Base-by-base conservation (phyloP, 1,140 invertebrate genomes). In the Nasonia longicornis region DNA sequence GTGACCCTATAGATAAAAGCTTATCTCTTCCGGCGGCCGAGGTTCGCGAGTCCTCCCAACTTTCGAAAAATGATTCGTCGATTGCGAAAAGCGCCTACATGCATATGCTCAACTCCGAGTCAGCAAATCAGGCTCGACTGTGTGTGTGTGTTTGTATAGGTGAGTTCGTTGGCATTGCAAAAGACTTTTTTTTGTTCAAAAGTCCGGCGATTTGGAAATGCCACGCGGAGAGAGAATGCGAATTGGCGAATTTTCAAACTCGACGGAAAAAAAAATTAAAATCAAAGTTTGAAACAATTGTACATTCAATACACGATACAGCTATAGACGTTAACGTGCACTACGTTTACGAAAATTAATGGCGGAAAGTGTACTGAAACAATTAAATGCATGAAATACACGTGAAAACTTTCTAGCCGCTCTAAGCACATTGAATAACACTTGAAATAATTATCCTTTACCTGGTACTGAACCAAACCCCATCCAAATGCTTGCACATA, bases 401-500 rank as follows among this genome's bases (percentile, higher is more conserved):
- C 1, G 29, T n/a, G 29, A 66, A 72, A 74, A 74, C 58, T 66
- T 80, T 80, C 78, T 74, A 80, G 52, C 14, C 22, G 11, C 8
- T 35, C 38, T 22, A 52, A 75, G 11, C 16, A 66, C 73, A 77
- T 76, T 29, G 8, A 81, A 71, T 35, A 81, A 81, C 69, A 66
- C 8, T 67, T 73, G n/a, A 70, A 16, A 66, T 31, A 14, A 35
- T 73, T 73, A n/a, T 78, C 72, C 45, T 79, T 83, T 83, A 87
- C 86, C 85, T 86, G 79, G 58, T 70, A 73, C 16, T 67, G 42
- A 83, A 71, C 42, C 12, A 67, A 67, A 26, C 83, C 52, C 7
- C 52, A 84, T 84, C 85, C 83, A 79, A 83, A 75, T 64, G 86
- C 85, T 81, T 85, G 86, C 74, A 71, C 76, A 84, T 77, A 84